Conservation (phyloP, 1,140 invertebrate species). For the Aphelenchoides avenae region DNA sequence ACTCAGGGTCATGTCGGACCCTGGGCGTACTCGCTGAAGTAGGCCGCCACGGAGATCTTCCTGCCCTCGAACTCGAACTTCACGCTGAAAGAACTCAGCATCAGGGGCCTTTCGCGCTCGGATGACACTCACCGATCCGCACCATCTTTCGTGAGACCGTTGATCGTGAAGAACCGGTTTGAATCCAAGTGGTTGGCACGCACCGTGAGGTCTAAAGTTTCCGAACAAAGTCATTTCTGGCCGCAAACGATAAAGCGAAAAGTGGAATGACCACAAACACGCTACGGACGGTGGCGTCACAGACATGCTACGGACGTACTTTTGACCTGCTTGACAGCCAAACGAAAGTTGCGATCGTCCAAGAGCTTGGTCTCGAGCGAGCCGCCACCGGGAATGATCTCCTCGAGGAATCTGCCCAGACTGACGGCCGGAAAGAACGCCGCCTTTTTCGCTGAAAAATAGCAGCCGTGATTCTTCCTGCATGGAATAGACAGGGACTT, state of each 20-base stretch:
- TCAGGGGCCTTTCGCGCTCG: too few relatives aligned
- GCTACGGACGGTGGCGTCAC: too few relatives aligned
- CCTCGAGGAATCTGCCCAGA: neutral
- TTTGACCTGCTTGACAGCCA: constrained; percentile 36
- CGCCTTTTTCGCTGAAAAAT: constrained; percentile 14
- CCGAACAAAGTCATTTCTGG: too few relatives aligned
- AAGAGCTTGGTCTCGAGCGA: constrained; percentile 6
- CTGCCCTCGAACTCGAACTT: constrained; percentile 6
- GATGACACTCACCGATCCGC: too few relatives aligned
- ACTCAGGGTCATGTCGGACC: too few relatives aligned
- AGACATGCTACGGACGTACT: too few relatives aligned
- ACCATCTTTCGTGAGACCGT: constrained; percentile 7
- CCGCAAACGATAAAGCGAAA: too few relatives aligned
- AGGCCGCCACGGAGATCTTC: constrained; percentile 4
- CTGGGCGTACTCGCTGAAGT: too few relatives aligned
- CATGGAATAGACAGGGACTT: too few relatives aligned
- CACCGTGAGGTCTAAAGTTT: constrained; percentile 10
- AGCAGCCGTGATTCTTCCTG: too few relatives aligned
- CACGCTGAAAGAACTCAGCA: too few relatives aligned
- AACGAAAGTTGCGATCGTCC: too few relatives aligned
- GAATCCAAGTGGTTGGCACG: constrained; percentile 4
- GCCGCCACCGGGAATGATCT: neutral
- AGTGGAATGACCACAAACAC: constrained; percentile 5
- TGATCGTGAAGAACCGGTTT: constrained; percentile 1
- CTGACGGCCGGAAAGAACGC: constrained; percentile 7